phyloP scores from a whole-genome alignment of 1,140 invertebrate species.

The Choristoneura fumiferana region DNA sequence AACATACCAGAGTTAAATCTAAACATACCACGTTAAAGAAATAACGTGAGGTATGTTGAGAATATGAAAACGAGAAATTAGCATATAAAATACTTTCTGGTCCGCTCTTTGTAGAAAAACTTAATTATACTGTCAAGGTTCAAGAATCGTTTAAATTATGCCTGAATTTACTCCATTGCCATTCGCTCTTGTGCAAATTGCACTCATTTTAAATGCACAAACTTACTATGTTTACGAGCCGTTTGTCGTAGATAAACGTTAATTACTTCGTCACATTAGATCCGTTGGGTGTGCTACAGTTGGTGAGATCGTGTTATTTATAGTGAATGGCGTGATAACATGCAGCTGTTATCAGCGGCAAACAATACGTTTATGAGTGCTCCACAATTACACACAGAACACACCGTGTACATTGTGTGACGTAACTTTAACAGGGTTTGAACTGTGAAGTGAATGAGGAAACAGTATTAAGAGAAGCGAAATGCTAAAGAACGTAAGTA shows the following conservation, averaged over 20 bases:
- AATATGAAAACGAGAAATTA: no score
- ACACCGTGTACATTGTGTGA: background rate
- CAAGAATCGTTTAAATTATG: no score
- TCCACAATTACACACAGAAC: background rate
- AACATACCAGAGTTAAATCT: no score
- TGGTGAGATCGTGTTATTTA: conserved; percentile 13
- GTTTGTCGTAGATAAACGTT: conserved; percentile 1
- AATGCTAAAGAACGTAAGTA: no score
- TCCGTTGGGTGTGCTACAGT: background rate
- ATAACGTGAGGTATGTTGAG: no score
- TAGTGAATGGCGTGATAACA: conserved; percentile 12
- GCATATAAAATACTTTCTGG: no score
- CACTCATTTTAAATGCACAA: background rate
- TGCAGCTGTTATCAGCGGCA: conserved; percentile 12
- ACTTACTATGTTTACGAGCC: background rate
- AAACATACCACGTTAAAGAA: no score
- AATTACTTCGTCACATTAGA: conserved; percentile 15
- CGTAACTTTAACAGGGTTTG: background rate
- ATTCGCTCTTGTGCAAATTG: background rate
- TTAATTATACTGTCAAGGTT: no score
- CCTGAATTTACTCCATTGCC: no score
- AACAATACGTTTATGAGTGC: conserved; percentile 7
- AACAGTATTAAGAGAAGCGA: no score
- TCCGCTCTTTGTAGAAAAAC: no score
- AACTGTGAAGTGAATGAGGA: no score